Conservation (phyloP, 2,113 vertebrate species). For the Glareola pratincola region DNA sequence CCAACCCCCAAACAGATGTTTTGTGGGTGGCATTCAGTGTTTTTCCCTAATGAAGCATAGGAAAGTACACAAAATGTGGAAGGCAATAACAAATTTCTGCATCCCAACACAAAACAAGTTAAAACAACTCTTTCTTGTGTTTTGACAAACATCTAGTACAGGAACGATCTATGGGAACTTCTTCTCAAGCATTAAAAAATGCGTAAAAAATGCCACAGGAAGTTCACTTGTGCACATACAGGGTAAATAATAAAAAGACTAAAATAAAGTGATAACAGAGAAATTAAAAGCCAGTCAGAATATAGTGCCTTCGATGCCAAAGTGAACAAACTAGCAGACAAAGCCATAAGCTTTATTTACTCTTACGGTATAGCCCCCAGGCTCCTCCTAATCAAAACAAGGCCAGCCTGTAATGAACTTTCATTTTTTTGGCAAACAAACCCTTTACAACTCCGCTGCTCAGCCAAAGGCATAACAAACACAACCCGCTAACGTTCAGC, state of each 20-base stretch:
- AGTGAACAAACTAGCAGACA: neutral
- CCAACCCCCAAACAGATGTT: neutral
- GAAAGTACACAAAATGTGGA: neutral
- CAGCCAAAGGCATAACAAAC: neutral
- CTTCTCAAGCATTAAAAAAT: neutral
- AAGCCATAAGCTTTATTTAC: neutral
- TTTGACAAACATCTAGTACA: neutral
- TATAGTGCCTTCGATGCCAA: neutral
- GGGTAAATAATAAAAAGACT: neutral
- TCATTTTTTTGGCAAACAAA: slow-evolving; percentile 15
- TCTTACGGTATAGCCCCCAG: neutral
- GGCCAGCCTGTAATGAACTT: neutral
- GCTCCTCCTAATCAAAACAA: slow-evolving; percentile 41
- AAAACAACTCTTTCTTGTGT: neutral
- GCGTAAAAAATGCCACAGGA: neutral
- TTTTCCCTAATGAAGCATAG: neutral
- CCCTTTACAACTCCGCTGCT: neutral
- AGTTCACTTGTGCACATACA: neutral
- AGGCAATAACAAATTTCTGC: neutral
- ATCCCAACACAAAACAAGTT: neutral
- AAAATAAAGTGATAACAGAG: neutral
- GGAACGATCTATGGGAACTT: neutral
- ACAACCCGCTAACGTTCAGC: neutral
- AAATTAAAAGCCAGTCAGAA: neutral
- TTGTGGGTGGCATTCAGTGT: neutral